Evolutionary conservation across 2,888 invertebrate genomes (phyloP), one percentile per base, ranked within the genome.

Genomic region (Drosophila peninsularis): DNA sequence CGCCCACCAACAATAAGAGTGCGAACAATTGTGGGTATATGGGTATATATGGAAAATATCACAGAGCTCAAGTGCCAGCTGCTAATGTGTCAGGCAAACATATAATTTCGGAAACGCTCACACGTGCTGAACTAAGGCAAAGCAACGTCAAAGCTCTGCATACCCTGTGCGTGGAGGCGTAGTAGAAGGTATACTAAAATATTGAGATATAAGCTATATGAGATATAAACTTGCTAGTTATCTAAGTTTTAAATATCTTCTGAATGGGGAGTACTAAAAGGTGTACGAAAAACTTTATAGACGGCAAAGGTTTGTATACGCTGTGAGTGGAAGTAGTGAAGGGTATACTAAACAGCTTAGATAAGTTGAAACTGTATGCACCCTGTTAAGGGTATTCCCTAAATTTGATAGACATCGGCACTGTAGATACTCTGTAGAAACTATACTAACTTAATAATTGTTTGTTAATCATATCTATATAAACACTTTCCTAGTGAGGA

Each of bases 21-120:
- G 5, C 5, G 4, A 24, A 42, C 19, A 55, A 36, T 64, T 24
- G 17, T 52, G n/a, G 24, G 4, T 19, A 37, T 30, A 32, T n/a
- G n/a, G n/a, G n/a, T n/a, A n/a, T n/a, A 9, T 32, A 5, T 52
- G 37, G 37, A 2, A 0, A 5, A 60, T 5, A 36, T 36, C n/a
- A 34, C 21, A 39, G 9, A n/a, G 1, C 24, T 17, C 37, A 52
- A 34, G 27, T 68, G 56, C 19, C 44, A 30, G 19, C 36, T 17
- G 36, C 30, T 55, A 42, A 69, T 55, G 34, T 7, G 21, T 52
- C 21, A 14, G 3, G 49, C 54, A 58, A 58, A 68, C 50, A 36
- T 36, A 62, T 50, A 19, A 54, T 32, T 55, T 47, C 21, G 19
- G 21, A 19, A 19, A 44, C 14, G 14, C 3, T 17, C 56, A 19